A percentile compares a stretch with the other conserved stretches of the same genome.
phyloP scores from a whole-genome alignment of 2,113 vertebrate species.

The Ceyx cyanopectus region DNA sequence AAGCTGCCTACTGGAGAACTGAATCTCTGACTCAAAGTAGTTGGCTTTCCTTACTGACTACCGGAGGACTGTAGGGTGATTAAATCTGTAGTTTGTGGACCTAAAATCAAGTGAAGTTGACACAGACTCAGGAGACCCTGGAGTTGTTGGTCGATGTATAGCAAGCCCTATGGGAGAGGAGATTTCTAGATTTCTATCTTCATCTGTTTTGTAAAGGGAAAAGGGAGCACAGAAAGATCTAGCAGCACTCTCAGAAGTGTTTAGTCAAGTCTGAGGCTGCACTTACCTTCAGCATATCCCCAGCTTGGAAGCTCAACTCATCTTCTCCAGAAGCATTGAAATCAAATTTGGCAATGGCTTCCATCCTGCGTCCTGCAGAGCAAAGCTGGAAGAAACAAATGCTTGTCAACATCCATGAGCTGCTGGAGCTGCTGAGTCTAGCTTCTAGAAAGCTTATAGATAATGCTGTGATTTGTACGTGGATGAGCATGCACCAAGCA shows the following conservation, averaged over 20 bases:
- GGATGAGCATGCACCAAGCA: not conserved
- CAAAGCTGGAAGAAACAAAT: conserved; percentile 56
- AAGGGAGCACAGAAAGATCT: not conserved
- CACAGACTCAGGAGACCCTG: not conserved
- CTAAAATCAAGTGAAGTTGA: not conserved
- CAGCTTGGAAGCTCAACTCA: conserved; percentile 92
- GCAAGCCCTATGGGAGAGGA: not conserved
- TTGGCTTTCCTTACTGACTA: not conserved
- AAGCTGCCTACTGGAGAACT: not conserved
- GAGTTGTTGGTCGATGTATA: not conserved
- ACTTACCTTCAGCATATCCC: conserved; percentile 90
- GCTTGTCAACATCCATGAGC: not conserved
- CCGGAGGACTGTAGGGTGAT: not conserved
- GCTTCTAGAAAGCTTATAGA: not conserved
- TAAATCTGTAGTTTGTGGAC: not conserved
- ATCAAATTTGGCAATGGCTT: conserved; percentile 90
- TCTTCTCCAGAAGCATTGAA: conserved; percentile 87
- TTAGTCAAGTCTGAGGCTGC: not conserved
- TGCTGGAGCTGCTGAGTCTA: not conserved
- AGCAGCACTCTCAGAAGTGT: not conserved
- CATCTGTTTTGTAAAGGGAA: not conserved
- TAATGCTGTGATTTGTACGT: not conserved
- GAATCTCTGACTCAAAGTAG: not conserved
- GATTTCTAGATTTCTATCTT: not conserved
- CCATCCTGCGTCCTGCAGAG: conserved; percentile 78